Evolutionary conservation across 2,888 invertebrate genomes (phyloP).

Genomic region (Melinaea marsaeus): DNA sequence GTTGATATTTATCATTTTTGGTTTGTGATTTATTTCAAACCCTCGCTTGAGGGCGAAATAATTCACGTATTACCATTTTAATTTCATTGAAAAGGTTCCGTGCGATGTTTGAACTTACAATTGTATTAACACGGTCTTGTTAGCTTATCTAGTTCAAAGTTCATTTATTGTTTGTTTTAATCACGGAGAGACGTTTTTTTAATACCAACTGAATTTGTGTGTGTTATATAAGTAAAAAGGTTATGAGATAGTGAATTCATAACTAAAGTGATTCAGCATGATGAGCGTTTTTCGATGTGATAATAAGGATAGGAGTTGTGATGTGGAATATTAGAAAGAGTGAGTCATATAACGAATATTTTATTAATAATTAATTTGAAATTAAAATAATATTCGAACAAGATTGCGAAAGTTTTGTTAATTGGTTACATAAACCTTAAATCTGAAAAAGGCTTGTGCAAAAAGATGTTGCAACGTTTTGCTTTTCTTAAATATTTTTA

Average conservation of each 20-base stretch:
- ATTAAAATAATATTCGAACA: not conserved
- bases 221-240: no score
- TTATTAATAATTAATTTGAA: not conserved
- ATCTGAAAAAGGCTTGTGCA: slow-evolving; percentile 10
- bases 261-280: no score
- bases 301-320: no score
- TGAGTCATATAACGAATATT: not conserved
- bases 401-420: slow-evolving; percentile 20
- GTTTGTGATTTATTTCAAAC: slow-evolving; percentile 39
- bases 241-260: no score
- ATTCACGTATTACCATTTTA: slow-evolving; percentile 5
- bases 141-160: no score
- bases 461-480: slow-evolving; percentile 14
- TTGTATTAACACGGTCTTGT: not conserved
- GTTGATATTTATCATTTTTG: slow-evolving; percentile 24
- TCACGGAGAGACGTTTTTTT: no score
- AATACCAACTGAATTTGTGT: no score
- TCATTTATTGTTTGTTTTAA: no score
- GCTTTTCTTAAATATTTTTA: slow-evolving; percentile 8
- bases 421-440: slow-evolving; percentile 23
- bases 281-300: no score
- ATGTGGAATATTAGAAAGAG: no score
- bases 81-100: not conserved
- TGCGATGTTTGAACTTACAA: not conserved
- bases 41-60: slow-evolving; percentile 6